Percentiles rank a stretch among this genome's conserved stretches.
Evolutionary conservation across 2,888 invertebrate genomes (phyloP).

Genomic region (Acrobasis suavella): DNA sequence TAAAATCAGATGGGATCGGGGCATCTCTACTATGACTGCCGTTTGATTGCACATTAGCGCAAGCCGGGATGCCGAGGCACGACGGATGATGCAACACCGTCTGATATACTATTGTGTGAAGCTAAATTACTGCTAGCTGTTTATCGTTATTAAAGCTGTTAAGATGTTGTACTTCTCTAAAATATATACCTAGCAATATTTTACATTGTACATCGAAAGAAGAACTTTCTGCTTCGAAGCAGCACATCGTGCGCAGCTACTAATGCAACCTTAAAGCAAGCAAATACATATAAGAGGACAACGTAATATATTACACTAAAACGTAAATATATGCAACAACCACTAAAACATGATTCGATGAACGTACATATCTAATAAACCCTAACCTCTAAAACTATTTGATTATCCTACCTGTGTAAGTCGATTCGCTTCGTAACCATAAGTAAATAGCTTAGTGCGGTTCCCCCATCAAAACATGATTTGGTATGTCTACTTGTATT

Average conservation of each 20-base stretch:
- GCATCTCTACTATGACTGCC: conserved; percentile 40
- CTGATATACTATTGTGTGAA: conserved; percentile 16
- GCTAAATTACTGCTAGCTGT: conserved; percentile 9
- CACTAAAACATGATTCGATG: too few relatives aligned
- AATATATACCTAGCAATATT: neutral
- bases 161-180: neutral
- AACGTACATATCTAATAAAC: neutral
- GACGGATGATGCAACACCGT: conserved; percentile 60
- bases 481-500: conserved; percentile 48
- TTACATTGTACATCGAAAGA: too few relatives aligned
- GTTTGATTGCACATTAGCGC: conserved; percentile 76
- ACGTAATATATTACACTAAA: too few relatives aligned
- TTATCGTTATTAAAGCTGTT: conserved; percentile 12
- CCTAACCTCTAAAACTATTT: conserved; percentile 5
- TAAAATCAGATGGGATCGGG: neutral
- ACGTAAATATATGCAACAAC: too few relatives aligned
- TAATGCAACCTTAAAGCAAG: too few relatives aligned
- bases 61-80: conserved; percentile 74
- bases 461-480: conserved; percentile 50
- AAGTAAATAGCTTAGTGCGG: conserved; percentile 40
- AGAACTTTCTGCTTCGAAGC: too few relatives aligned
- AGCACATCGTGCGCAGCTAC: too few relatives aligned
- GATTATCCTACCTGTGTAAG: conserved; percentile 5
- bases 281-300: too few relatives aligned
- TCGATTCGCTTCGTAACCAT: conserved; percentile 32